A percentile compares a stretch with the other conserved stretches of the same genome.
phyloP scores from a whole-genome alignment of 2,888 invertebrate genomes.

The Leucophora obtusa region DNA sequence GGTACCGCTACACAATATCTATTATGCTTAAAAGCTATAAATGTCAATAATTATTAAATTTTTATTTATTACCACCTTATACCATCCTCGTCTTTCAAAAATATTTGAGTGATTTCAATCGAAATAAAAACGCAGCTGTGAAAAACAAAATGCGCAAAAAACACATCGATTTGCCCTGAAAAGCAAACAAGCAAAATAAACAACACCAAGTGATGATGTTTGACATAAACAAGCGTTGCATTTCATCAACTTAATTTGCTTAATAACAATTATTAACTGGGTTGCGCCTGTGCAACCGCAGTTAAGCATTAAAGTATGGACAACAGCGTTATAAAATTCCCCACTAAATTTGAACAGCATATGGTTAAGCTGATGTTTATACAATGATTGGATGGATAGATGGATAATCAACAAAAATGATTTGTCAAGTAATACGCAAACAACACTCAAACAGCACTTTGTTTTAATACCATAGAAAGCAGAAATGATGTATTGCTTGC shows the following conservation, averaged over 20 bases:
- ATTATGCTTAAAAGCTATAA: not conserved
- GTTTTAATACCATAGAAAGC: not conserved
- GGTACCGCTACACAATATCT: no score
- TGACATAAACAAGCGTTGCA: constrained; percentile 73
- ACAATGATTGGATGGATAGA: constrained; percentile 32
- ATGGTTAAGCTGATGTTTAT: constrained; percentile 15
- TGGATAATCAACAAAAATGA: constrained; percentile 36
- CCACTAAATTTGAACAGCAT: constrained; percentile 28
- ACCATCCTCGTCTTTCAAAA: not conserved
- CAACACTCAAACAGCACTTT: constrained; percentile 12
- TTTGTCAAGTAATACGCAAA: constrained; percentile 41
- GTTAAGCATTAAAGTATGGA: constrained; percentile 58
- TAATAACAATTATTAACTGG: constrained; percentile 76
- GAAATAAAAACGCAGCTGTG: constrained; percentile 7
- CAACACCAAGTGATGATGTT: constrained; percentile 64
- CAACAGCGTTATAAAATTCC: constrained; percentile 28
- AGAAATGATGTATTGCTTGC: constrained; percentile 23
- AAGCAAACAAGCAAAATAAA: constrained; percentile 24
- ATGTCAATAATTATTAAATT: not conserved
- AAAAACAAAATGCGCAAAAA: constrained; percentile 4
- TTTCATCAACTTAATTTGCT: constrained; percentile 73
- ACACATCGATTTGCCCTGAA: constrained; percentile 50
- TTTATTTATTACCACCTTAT: not conserved
- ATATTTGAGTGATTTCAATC: constrained; percentile 21
- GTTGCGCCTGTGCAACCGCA: constrained; percentile 65